Evolutionary conservation across 2,888 invertebrate genomes (phyloP), one percentile per base, ranked within the genome.

Genomic region (Scaptomyza polygonia): DNA sequence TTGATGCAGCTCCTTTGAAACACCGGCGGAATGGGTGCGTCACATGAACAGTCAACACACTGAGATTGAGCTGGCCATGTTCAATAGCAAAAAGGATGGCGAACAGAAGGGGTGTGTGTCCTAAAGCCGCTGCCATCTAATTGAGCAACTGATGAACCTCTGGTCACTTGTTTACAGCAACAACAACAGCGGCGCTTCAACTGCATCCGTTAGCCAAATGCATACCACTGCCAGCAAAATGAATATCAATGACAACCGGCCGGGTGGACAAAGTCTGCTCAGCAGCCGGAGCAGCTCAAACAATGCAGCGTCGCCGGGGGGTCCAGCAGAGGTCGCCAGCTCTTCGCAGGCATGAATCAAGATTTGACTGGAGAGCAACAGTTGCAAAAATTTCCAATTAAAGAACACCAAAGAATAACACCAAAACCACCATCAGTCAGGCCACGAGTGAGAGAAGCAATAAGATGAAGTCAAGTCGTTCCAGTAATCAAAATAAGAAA

Each of bases 11-110:
- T 89, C 93, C 77, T 95, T 95, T 92, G 94, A 95, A 44, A 96
- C 96, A 66, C 96, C 97, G 0, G 96, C 94, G 18, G 96, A 96
- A 91, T 97, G 97, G 97, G 97, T 97, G 45, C 94, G 96, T 5
- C 97, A 97, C 89, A 95, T 97, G 89, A 96, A 96, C 90, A 95
- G 94, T 89, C 95, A 95, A 32, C 97, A 97, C 91, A 96, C 96
- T 0, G 96, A 96, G 89, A 92, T 93, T 78, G 96, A 96, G 93
- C 92, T 96, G 92, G 96, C 96, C 90, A 92, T 95, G 83, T 91
- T 90, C 63, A 91, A 91, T 59, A 91, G 87, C 72, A 90, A 90
- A 81, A 89, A 89, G 77, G 90, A 90, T 66, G 88, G 78, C 59
- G 89, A 89, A 64, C 89, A 84, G 69, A 86, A 86, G 72, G 90